phyloP scores from a whole-genome alignment of 2,113 vertebrate species.

The Tapirus terrestris region DNA sequence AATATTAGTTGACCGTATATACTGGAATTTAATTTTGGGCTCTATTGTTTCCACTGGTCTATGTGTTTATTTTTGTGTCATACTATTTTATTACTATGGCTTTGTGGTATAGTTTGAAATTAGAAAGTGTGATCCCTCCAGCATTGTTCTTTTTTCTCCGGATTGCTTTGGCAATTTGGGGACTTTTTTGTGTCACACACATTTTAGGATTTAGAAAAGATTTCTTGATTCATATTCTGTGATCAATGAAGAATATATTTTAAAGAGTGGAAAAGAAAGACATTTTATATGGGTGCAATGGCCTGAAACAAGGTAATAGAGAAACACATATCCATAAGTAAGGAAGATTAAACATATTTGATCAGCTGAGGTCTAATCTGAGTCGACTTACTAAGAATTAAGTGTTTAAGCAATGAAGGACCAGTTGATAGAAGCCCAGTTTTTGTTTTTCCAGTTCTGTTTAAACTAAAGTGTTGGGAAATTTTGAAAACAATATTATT shows the following conservation, averaged over 20 bases:
- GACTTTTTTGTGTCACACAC: background rate
- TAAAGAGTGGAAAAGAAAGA: background rate
- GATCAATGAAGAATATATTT: background rate
- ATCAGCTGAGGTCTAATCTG: background rate
- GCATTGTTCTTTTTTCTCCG: background rate
- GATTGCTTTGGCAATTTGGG: background rate
- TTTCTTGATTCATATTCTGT: background rate
- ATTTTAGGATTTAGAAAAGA: background rate
- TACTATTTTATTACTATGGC: background rate
- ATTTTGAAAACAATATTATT: constrained; percentile 25
- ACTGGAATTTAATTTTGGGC: background rate
- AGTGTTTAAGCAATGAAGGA: background rate
- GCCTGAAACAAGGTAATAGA: background rate
- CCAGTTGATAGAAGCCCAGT: background rate
- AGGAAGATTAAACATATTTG: background rate
- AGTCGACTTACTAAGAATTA: background rate
- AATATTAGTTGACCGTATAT: background rate
- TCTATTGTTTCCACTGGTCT: background rate
- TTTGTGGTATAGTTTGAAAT: background rate
- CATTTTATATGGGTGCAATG: background rate
- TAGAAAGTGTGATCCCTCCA: background rate
- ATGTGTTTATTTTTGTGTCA: background rate
- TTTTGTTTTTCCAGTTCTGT: background rate
- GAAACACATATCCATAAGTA: background rate
- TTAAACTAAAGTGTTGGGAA: background rate